Evolutionary conservation across 1,140 invertebrate genomes (phyloP).

Genomic region (Eupeodes corollae): DNA sequence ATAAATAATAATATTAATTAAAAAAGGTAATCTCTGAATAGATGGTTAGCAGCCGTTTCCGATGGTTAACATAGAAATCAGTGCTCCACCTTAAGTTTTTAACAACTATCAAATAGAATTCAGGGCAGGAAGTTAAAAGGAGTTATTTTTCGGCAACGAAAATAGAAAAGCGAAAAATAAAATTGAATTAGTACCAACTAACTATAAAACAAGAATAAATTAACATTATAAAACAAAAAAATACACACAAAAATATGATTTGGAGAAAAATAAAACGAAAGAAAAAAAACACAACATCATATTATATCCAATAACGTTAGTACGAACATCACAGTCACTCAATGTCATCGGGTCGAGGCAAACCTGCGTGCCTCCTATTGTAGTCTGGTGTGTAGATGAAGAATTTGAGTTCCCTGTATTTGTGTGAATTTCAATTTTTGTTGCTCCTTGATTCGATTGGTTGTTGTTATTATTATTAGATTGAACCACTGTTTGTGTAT

Average conservation of each 20-base stretch:
- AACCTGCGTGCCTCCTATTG: constrained; percentile 52
- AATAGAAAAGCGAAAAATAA: background rate
- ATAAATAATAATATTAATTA: too few species aligned
- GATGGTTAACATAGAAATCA: too few species aligned
- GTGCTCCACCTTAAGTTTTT: too few species aligned
- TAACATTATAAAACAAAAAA: constrained; percentile 7
- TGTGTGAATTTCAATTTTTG: constrained; percentile 33
- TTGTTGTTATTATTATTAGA: too few species aligned
- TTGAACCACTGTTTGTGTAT: background rate
- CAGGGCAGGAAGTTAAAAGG: background rate
- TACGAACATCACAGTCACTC: constrained; percentile 56
- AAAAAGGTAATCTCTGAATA: too few species aligned
- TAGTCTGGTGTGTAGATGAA: constrained; percentile 39
- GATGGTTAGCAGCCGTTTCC: too few species aligned
- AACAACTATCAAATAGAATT: background rate
- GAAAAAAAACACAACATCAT: constrained; percentile 5
- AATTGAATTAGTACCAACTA: background rate
- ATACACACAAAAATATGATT: constrained; percentile 10
- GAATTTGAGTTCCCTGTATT: constrained; percentile 11
- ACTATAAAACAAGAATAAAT: too few species aligned
- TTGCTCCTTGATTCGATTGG: constrained; percentile 19
- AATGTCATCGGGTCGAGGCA: constrained; percentile 57
- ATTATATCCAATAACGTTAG: constrained; percentile 14
- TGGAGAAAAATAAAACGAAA: background rate
- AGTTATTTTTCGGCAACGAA: too few species aligned